Conservation (phyloP, 1,140 invertebrate genomes). For the Papilio polyxenes region DNA sequence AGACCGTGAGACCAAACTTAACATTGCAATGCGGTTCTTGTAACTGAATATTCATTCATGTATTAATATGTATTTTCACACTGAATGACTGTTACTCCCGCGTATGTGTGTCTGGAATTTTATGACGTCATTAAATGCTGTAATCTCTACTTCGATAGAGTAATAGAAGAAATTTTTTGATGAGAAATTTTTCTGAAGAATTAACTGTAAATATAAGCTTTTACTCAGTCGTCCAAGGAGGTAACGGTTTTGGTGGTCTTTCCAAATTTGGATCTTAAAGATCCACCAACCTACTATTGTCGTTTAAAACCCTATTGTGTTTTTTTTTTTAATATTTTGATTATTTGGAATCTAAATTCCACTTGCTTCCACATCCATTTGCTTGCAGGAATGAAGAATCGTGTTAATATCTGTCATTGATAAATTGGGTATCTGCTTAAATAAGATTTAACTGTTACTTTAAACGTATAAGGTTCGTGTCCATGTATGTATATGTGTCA, state of each 20-base stretch:
- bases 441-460: neutral
- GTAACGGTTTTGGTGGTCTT: neutral
- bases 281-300: neutral
- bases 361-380: no score
- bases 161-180: neutral
- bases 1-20: neutral
- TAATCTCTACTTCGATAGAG: neutral
- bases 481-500: neutral
- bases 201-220: neutral
- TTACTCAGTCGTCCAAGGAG: neutral
- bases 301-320: neutral
- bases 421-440: no score
- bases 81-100: neutral
- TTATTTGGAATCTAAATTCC: no score
- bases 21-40: neutral
- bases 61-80: neutral
- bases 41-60: conserved; percentile 6
- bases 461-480: neutral
- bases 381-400: neutral
- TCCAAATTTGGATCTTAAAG: neutral
- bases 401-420: no score
- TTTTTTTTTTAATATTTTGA: neutral
- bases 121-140: conserved; percentile 9
- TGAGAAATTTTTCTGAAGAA: neutral
- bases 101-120: conserved; percentile 4